Evolutionary conservation across 2,888 invertebrate genomes (phyloP), one percentile per base, ranked within the genome.

Genomic region (Acanthosepion esculentum): DNA sequence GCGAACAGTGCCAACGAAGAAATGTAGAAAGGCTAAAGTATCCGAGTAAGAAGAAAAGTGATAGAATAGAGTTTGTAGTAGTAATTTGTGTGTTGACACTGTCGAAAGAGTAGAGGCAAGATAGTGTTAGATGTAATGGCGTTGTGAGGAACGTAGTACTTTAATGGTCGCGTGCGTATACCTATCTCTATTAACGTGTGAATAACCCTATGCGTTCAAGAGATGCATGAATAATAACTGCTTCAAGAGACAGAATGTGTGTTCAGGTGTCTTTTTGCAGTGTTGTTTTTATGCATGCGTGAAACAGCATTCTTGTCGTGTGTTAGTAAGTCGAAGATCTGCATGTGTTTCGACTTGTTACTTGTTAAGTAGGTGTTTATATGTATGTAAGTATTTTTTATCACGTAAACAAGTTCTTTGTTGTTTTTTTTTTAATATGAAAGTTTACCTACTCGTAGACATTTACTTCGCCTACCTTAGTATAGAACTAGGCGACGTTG

Each of bases 51-150:
- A 78, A 78, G 78, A 78, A 78, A 78, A 33, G n/a, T n/a, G 78
- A 78, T 78, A n/a, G n/a, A 78, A 78, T 78, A n/a, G n/a, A 78
- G n/a, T 78, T 33, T 78, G 78, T 78, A 78, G 78, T 78, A 78
- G 78, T 78, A 78, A 78, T 78, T 78, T 78, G 78, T 78, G n/a
- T 78, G 78, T 78, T 78, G 78, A 78, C 78, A 78, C 59, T 59
- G 78, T 78, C 78, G 78, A 78, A 78, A 78, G n/a, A n/a, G 78
- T 78, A 78, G n/a, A 78, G 78, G 78, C 33, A 78, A 78, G 78
- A 78, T 78, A n/a, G n/a, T 78, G 78, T 78, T 78, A 78, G 78
- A 78, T 78, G 78, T 78, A 78, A 78, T 78, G n/a, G 78, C 78
- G 78, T 5, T n/a, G 78, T 78, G n/a, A 78, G n/a, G 18, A 78